Conservation (phyloP, 2,113 vertebrate genomes). For the Mormoops blainvillei region DNA sequence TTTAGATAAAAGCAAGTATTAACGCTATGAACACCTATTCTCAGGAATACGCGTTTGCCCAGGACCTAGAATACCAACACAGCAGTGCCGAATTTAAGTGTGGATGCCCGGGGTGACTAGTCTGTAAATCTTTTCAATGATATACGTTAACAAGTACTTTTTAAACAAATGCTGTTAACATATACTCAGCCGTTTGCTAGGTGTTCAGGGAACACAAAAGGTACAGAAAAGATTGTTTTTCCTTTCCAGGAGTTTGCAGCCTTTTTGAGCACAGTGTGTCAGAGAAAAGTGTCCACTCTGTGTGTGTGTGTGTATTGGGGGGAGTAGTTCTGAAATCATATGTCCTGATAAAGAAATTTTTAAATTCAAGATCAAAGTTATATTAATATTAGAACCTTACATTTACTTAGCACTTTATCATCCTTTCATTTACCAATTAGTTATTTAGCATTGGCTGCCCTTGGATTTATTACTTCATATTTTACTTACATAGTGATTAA, state of each 20-base stretch:
- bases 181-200: neutral
- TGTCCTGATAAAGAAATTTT: neutral
- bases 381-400: neutral
- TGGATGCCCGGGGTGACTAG: neutral
- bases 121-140: neutral
- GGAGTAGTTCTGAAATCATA: neutral
- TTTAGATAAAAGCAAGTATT: conserved; percentile 21
- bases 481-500: neutral
- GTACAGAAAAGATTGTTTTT: neutral
- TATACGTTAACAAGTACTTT: neutral
- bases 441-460: neutral
- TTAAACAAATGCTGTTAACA: neutral
- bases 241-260: neutral
- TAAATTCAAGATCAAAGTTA: neutral
- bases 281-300: neutral
- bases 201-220: neutral
- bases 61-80: neutral
- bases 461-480: neutral
- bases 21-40: neutral
- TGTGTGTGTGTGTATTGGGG: no score
- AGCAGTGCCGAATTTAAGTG: neutral
- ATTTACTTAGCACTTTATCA: neutral
- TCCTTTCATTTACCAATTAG: neutral
- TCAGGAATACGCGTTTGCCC: neutral
- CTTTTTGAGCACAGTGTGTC: neutral